Conservation (phyloP, 2,888 invertebrate species). For the Erpobdella octoculata region DNA sequence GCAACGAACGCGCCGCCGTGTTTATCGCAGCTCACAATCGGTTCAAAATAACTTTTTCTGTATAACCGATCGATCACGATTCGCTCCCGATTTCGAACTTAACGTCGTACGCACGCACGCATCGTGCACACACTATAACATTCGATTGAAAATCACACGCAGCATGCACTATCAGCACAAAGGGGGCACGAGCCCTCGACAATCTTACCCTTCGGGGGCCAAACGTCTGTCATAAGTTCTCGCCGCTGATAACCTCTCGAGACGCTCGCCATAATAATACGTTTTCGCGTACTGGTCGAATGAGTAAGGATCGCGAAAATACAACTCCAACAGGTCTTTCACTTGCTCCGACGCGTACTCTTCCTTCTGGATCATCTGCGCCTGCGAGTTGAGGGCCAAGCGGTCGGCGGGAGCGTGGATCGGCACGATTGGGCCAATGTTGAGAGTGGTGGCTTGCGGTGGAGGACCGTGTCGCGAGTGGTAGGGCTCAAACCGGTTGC, state of each 20-base stretch:
- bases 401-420: background rate
- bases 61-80: too few species aligned
- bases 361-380: background rate
- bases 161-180: too few species aligned
- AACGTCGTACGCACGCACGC: too few species aligned
- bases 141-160: too few species aligned
- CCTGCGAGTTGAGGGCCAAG: background rate
- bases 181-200: background rate
- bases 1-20: too few species aligned
- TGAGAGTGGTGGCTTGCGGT: background rate
- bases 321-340: constrained; percentile 30
- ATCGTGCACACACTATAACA: too few species aligned
- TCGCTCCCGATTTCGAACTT: too few species aligned
- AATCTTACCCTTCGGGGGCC: constrained; percentile 13
- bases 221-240: constrained; percentile 13
- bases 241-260: constrained; percentile 16
- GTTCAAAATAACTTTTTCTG: too few species aligned
- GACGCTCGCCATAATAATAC: constrained; percentile 30
- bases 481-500: background rate
- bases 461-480: constrained; percentile 20
- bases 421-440: background rate
- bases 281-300: constrained; percentile 31
- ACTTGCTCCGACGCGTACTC: constrained; percentile 31
- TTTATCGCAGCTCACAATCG: too few species aligned
- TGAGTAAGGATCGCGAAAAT: constrained; percentile 30